These are phyloP conservation scores for Agriopis aurantiaria DNA, from an alignment of 2,888 invertebrate species.

Conservation along the genomic window DNA sequence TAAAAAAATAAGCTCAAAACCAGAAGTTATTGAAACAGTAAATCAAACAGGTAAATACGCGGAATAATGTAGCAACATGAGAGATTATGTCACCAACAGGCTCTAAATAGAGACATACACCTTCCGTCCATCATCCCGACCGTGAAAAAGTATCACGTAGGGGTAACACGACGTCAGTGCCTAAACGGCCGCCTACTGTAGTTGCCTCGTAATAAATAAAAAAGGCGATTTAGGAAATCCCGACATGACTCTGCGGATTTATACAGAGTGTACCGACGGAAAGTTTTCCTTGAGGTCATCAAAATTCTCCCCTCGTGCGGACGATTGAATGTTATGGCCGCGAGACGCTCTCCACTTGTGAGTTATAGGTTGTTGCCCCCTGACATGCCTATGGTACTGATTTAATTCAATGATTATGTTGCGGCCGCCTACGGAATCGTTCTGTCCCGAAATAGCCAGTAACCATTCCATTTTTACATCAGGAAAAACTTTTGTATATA, in stretches of 20 bases:
- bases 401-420: constrained; percentile 74
- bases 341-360: constrained; percentile 78
- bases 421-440: constrained; percentile 42
- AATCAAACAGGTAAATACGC: constrained; percentile 26
- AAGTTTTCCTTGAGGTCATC: constrained; percentile 83
- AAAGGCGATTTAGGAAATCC: constrained; percentile 83
- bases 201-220: constrained; percentile 80
- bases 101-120: constrained; percentile 54
- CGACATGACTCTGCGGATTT: constrained; percentile 82
- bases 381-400: constrained; percentile 74
- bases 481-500: constrained; percentile 6
- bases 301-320: constrained; percentile 81
- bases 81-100: constrained; percentile 46
- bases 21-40: constrained; percentile 4
- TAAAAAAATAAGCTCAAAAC: not conserved
- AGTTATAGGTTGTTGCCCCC: constrained; percentile 77
- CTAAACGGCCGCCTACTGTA: constrained; percentile 75
- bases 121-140: constrained; percentile 57
- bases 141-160: constrained; percentile 67
- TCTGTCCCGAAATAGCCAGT: constrained; percentile 26
- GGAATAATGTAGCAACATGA: constrained; percentile 36
- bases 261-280: constrained; percentile 79
- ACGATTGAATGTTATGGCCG: constrained; percentile 85
- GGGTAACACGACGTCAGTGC: constrained; percentile 69
- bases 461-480: constrained; percentile 18